These are phyloP conservation scores for Sycobia sp. DNA, from an alignment of 1,140 invertebrate species.

Conservation along the genomic window DNA sequence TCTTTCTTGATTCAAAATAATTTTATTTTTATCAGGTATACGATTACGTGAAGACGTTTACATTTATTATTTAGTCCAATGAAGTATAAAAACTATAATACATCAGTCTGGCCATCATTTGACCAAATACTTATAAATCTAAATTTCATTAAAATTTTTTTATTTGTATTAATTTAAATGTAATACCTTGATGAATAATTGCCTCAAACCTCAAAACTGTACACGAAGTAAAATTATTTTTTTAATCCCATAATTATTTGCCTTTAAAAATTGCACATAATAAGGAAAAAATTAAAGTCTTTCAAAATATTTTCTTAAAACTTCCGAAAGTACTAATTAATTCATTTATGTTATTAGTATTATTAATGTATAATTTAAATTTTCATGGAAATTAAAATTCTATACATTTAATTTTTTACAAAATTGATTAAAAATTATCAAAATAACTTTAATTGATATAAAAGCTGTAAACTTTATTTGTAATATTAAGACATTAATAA, in stretches of 20 bases:
- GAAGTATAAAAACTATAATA: slow-evolving; percentile 58
- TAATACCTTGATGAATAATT: slow-evolving; percentile 21
- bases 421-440: slow-evolving; percentile 26
- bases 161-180: slow-evolving; percentile 22
- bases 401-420: no score
- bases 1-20: slow-evolving; percentile 47
- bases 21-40: slow-evolving; percentile 48
- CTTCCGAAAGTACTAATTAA: no score
- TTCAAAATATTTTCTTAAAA: slow-evolving; percentile 26
- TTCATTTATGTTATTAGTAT: no score
- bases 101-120: slow-evolving; percentile 55
- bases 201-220: slow-evolving; percentile 2
- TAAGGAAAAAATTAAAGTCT: neutral
- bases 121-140: slow-evolving; percentile 48
- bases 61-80: slow-evolving; percentile 49
- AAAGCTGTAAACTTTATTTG: slow-evolving; percentile 32
- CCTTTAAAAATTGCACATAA: slow-evolving; percentile 7
- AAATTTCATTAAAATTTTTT: slow-evolving; percentile 22
- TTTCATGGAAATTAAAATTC: no score
- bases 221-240: slow-evolving; percentile 7
- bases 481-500: slow-evolving; percentile 32
- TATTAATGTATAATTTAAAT: slow-evolving; percentile 29
- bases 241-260: slow-evolving; percentile 15
- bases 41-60: slow-evolving; percentile 50
- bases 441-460: slow-evolving; percentile 24